Base-by-base conservation (phyloP, 2,113 vertebrate species). In the Hoplias malabaricus region DNA sequence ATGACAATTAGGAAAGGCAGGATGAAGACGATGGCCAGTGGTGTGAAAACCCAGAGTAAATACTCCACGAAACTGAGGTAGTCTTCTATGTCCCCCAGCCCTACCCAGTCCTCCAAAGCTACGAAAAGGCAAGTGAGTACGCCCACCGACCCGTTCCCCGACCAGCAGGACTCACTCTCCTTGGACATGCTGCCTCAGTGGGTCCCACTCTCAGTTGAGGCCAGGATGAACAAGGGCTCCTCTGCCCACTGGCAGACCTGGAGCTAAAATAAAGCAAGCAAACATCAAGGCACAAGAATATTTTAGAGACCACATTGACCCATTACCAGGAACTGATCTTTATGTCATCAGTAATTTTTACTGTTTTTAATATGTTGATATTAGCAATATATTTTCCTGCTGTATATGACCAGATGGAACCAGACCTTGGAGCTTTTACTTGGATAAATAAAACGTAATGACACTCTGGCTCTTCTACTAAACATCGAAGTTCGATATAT, bases 1-100 rank as follows among this genome's bases (percentile, higher is more conserved):
- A 96, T 90, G 54, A 97, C 85, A 0, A 96, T 94, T 80, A 96
- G 90, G 81, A 96, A 93, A 48, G 97, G 96, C 81, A 97, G 85
- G 78, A 97, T 91, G 87, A 96, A 96, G 87, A 97, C 90, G 27
- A 95, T 73, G 63, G 91, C 91, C 0, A 99, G 91, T 19, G 97
- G 96, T 11, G 95, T 97, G 83, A 99, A 94, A 75, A 98, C 93
- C 93, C 95, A 94, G 54, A 93, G 76, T 61, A 94, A 68, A 54
- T 97, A 93, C 84, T 93, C 90, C 80, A 96, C 29, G 81, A 95
- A 88, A 80, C 93, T 92, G 76, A 96, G 56, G 50, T 95, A 95
- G 86, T 95, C 95, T 83, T 97, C 92, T 82, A 95, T 25, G 59
- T 92, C 89, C 1, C 91, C 94, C 12, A 93, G 88, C 25, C 88